These are phyloP conservation scores for Salminus brasiliensis DNA, from an alignment of 2,113 vertebrate species.

Conservation along the genomic window DNA sequence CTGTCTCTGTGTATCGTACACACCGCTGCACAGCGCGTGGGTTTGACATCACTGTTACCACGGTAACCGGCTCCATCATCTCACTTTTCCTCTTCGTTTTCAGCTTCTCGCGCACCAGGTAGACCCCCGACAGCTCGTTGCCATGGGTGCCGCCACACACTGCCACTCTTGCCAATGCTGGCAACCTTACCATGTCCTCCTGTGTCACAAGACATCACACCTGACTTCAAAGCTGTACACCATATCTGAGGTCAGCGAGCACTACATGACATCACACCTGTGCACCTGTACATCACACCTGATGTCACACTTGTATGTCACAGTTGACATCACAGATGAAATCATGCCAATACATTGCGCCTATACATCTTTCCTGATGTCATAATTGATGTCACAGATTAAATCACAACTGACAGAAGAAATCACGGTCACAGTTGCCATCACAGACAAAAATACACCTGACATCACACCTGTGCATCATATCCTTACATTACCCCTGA, in stretches of 20 bases:
- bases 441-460: no score
- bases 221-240: no score
- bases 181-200: slow-evolving; percentile 64
- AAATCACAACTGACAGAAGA: no score
- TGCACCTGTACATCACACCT: neutral
- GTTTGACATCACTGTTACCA: slow-evolving; percentile 68
- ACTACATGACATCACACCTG: neutral
- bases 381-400: no score
- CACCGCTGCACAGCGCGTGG: slow-evolving; percentile 69
- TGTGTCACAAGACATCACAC: slow-evolving; percentile 43
- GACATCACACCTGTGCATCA: neutral
- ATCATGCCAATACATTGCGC: no score
- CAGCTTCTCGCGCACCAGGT: slow-evolving; percentile 73
- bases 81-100: slow-evolving; percentile 37
- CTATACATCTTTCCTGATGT: no score
- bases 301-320: neutral
- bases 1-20: slow-evolving; percentile 69
- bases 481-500: neutral
- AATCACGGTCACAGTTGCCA: no score
- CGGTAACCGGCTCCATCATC: slow-evolving; percentile 14
- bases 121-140: slow-evolving; percentile 81
- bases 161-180: slow-evolving; percentile 71
- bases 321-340: neutral
- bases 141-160: slow-evolving; percentile 84
- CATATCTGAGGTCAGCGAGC: no score